Base-by-base conservation (phyloP, 2,888 invertebrate species). In the Hesperia comma region DNA sequence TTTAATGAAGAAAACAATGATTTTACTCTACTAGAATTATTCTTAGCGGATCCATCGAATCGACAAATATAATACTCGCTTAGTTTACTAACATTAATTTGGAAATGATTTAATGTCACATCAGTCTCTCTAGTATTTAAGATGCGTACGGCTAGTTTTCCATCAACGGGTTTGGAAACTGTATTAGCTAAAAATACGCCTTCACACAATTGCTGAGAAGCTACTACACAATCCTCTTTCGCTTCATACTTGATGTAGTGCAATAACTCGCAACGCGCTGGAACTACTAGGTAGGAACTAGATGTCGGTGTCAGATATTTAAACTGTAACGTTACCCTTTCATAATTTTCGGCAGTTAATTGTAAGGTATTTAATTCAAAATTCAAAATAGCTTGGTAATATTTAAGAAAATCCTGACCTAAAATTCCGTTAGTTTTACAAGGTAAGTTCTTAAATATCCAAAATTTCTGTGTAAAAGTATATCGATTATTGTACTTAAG, bases 211-310 rank as follows among this genome's bases (percentile, higher is more conserved):
- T 74, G 64, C 21, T 71, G 58, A n/a, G 67, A 33, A 46, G 17
- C n/a, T 33, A 74, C 43, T 8, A 75, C 64, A 54, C 67, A 69
- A 14, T 75, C 74, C 7, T 69, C 51, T 10, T 46, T 26, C 8
- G 55, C 12, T 8, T 21, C 19, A 8, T 7, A 17, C 15, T 68
- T 17, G 46, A 72, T 57, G 32, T 46, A 72, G 63, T 72, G 69
- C n/a, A 69, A 64, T 6, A 64, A 67, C 56, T 75, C 72, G 17
- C 61, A 61, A 14, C 74, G 63, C 10, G 72, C 64, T 64, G 71
- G 70, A 15, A 71, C 33, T 2, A 17, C 56, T 19, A 70, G 10
- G 37, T 56, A 40, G 5, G 37, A 19, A 51, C 14, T 6, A 26
- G 17, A 14, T 2, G n/a, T 21, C 2, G 43, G 58, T 3, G 32